phyloP scores from a whole-genome alignment of 2,888 invertebrate species.

The Tethea ocularis region DNA sequence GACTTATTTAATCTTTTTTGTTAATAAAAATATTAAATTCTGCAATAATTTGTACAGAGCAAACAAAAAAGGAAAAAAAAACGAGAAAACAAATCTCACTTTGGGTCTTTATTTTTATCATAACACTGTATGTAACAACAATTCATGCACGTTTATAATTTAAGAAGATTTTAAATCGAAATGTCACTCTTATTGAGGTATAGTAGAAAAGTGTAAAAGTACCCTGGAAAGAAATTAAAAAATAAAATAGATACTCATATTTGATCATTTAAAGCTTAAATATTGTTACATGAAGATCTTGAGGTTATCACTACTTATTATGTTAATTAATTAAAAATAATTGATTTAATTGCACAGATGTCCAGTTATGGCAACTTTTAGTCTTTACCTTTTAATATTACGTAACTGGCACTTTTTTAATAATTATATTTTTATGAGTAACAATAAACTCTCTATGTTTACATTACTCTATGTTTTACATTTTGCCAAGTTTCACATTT shows the following conservation, averaged over 20 bases:
- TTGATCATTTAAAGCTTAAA: constrained; percentile 41
- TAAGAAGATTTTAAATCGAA: not conserved
- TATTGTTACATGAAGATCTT: constrained; percentile 15
- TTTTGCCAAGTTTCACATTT: not conserved
- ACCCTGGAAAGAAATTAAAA: constrained; percentile 56
- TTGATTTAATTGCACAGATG: too few species aligned
- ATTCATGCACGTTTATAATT: not conserved
- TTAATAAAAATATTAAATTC: too few species aligned
- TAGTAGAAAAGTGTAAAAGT: constrained; percentile 75
- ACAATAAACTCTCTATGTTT: too few species aligned
- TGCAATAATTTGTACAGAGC: too few species aligned
- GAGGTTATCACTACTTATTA: not conserved
- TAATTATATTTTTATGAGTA: too few species aligned
- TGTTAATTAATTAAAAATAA: not conserved
- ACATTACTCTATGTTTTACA: not conserved
- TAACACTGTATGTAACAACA: not conserved
- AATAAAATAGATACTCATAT: constrained; percentile 33
- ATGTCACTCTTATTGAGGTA: constrained; percentile 21
- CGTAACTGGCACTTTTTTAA: too few species aligned
- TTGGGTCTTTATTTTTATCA: constrained; percentile 17
- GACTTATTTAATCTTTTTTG: too few species aligned
- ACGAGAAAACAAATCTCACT: too few species aligned
- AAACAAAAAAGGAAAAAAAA: too few species aligned
- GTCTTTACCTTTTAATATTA: too few species aligned
- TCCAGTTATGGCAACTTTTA: too few species aligned